Evolutionary conservation across 2,888 invertebrate genomes (phyloP).

Genomic region (Eudasyphora cyanicolor): DNA sequence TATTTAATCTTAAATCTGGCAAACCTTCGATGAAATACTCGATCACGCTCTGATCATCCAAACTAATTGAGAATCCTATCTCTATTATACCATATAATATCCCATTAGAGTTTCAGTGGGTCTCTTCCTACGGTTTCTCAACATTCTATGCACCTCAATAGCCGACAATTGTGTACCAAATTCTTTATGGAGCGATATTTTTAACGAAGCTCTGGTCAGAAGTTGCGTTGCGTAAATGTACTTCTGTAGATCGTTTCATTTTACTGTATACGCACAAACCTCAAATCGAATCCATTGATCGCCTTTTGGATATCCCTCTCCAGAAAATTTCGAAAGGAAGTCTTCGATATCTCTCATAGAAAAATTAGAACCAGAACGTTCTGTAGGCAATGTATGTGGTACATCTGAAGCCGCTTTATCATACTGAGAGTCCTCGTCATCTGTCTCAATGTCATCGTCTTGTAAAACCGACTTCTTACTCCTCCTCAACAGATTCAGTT

Average conservation of each 20-base stretch:
- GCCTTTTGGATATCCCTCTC: not conserved
- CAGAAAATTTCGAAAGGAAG: not conserved
- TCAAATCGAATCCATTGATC: conserved; percentile 55
- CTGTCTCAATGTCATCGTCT: not conserved
- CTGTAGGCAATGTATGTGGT: not conserved
- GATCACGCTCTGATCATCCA: no score
- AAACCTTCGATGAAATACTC: conserved; percentile 49
- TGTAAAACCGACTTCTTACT: not conserved
- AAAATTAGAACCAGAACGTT: conserved; percentile 5
- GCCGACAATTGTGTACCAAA: conserved; percentile 27
- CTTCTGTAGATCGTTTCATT: conserved; percentile 53
- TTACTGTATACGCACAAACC: conserved; percentile 42
- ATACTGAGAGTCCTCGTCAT: not conserved
- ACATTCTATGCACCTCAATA: no score
- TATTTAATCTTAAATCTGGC: conserved; percentile 24
- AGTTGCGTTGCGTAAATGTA: conserved; percentile 57
- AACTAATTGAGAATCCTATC: no score
- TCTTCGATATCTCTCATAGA: conserved; percentile 2
- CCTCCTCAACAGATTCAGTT: not conserved
- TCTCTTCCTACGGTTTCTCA: no score
- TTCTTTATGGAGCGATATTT: conserved; percentile 39
- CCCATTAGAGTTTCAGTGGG: conserved; percentile 39
- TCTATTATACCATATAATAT: no score
- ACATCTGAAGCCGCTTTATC: not conserved
- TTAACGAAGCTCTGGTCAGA: conserved; percentile 53